Evolutionary conservation across 2,797 vertebrate species (phyloP).

Genomic region (Sebastes vulpes): DNA sequence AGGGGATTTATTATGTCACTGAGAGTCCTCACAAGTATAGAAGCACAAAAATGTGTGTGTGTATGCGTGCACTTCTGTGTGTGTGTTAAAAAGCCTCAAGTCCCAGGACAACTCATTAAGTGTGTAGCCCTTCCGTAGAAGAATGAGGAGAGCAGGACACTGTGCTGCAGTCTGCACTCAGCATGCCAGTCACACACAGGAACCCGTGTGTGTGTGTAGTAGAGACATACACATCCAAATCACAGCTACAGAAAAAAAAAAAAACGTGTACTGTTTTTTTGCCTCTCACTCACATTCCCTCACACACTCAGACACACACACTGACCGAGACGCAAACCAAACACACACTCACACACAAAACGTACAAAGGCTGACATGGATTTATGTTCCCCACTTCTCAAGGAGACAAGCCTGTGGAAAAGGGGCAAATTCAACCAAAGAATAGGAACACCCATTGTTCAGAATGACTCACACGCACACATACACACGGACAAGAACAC

Average conservation of each 20-base stretch:
- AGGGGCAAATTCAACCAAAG: slow-evolving; percentile 66
- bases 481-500: slow-evolving; percentile 20
- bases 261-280: background rate
- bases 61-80: slow-evolving; percentile 1
- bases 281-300: slow-evolving; percentile 24
- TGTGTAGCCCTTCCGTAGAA: slow-evolving; percentile 46
- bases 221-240: slow-evolving; percentile 34
- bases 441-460: slow-evolving; percentile 63
- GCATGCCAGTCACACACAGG: slow-evolving; percentile 69
- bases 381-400: slow-evolving; percentile 68
- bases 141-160: slow-evolving; percentile 62
- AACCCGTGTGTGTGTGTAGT: background rate
- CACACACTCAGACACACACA: slow-evolving; percentile 10
- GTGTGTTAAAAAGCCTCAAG: slow-evolving; percentile 40
- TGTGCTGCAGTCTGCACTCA: slow-evolving; percentile 71
- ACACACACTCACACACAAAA: slow-evolving; percentile 25
- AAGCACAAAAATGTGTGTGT: background rate
- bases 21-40: background rate
- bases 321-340: background rate
- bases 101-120: slow-evolving; percentile 83
- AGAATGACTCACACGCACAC: slow-evolving; percentile 31
- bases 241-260: slow-evolving; percentile 23
- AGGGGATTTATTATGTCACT: background rate
- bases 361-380: slow-evolving; percentile 61
- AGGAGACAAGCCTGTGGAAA: slow-evolving; percentile 62